A percentile compares a stretch with the other conserved stretches of the same genome.
Conservation (phyloP, 2,888 invertebrate genomes). For the Napeogenes inachia region DNA sequence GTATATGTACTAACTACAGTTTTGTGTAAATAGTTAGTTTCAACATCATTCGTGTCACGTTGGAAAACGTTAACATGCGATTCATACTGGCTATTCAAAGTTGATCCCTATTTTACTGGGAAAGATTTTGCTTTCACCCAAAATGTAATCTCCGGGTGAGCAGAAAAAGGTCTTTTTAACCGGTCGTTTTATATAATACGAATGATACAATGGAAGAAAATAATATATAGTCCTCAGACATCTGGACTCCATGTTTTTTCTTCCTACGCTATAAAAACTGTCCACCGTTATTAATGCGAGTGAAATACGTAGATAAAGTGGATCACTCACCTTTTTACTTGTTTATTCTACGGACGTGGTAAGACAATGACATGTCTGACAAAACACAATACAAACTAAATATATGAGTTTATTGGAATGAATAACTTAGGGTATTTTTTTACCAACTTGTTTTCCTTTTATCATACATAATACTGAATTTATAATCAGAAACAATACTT, state of each 20-base stretch:
- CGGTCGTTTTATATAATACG: conserved; percentile 40
- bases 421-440: too few relatives aligned
- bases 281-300: conserved; percentile 48
- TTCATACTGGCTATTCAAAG: not conserved
- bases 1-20: too few relatives aligned
- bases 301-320: conserved; percentile 43
- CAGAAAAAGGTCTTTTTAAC: conserved; percentile 10
- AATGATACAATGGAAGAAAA: conserved; percentile 40
- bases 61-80: conserved; percentile 1
- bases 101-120: not conserved
- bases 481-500: too few relatives aligned
- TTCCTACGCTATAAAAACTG: conserved; percentile 40
- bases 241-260: conserved; percentile 43
- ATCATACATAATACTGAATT: too few relatives aligned
- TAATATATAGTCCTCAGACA: conserved; percentile 43
- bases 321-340: conserved; percentile 12
- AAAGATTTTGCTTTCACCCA: conserved; percentile 2
- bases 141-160: conserved; percentile 4
- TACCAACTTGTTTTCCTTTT: too few relatives aligned
- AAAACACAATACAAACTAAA: too few relatives aligned
- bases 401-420: too few relatives aligned
- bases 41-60: not conserved
- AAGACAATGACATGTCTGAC: too few relatives aligned
- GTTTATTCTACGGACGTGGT: too few relatives aligned
- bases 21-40: not conserved